A percentile compares a stretch with the other conserved stretches of the same genome.
phyloP scores from a whole-genome alignment of 1,140 invertebrate genomes.

The Drosophila sp. region DNA sequence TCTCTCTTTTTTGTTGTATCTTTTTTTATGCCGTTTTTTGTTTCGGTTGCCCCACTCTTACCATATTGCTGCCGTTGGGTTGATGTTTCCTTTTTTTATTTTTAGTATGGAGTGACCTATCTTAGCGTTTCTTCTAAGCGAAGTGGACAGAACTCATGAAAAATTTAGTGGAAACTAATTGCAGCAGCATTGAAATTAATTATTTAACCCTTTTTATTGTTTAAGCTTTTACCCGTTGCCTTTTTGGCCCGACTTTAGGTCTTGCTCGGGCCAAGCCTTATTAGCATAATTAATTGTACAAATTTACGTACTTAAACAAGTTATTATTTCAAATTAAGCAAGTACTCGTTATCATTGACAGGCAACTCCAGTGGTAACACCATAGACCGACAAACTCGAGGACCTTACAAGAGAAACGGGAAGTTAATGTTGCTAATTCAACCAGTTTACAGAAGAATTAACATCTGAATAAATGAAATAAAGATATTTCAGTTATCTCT shows the following conservation, averaged over 20 bases:
- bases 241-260: slow-evolving; percentile 52
- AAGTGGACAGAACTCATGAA: slow-evolving; percentile 68
- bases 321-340: slow-evolving; percentile 81
- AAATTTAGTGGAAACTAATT: slow-evolving; percentile 83
- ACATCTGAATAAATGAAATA: too few relatives aligned
- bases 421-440: too few relatives aligned
- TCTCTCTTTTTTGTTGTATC: slow-evolving; percentile 21
- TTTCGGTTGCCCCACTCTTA: slow-evolving; percentile 24
- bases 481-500: too few relatives aligned
- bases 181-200: slow-evolving; percentile 82
- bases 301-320: slow-evolving; percentile 82
- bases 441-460: too few relatives aligned
- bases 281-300: slow-evolving; percentile 84
- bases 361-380: not conserved
- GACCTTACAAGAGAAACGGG: too few relatives aligned
- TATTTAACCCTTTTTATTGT: slow-evolving; percentile 83
- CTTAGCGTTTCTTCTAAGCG: slow-evolving; percentile 40
- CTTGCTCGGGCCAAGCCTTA: slow-evolving; percentile 57
- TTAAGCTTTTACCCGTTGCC: slow-evolving; percentile 67
- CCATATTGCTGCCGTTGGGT: slow-evolving; percentile 14
- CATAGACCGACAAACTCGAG: too few relatives aligned
- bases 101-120: slow-evolving; percentile 45
- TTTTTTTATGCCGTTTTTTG: slow-evolving; percentile 28
- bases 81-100: slow-evolving; percentile 23
- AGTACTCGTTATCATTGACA: slow-evolving; percentile 63